Conservation (phyloP, 2,888 invertebrate species). For the Ischnus inquisitorius region DNA sequence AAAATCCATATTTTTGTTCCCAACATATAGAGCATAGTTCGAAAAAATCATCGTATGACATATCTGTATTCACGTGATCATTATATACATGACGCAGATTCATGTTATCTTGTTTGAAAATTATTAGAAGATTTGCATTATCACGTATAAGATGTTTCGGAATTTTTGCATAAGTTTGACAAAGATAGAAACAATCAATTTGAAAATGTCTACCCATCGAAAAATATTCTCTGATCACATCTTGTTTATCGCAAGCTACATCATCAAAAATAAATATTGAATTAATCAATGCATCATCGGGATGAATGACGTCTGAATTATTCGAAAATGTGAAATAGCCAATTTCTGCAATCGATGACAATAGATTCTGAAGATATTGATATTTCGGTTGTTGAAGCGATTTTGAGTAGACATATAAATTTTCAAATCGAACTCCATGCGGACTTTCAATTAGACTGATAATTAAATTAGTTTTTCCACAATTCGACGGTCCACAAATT, state of each 20-base stretch:
- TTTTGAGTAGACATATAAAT: conserved; percentile 68
- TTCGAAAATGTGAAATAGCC: conserved; percentile 43
- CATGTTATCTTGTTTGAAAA: conserved; percentile 81
- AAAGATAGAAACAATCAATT: too few species aligned
- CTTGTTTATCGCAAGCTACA: conserved; percentile 68
- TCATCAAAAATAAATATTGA: conserved; percentile 81
- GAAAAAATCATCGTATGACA: conserved; percentile 73
- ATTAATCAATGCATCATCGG: conserved; percentile 73
- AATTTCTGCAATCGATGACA: conserved; percentile 34
- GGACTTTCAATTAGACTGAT: conserved; percentile 62
- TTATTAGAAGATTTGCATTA: conserved; percentile 75
- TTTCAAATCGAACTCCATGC: conserved; percentile 66
- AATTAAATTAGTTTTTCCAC: conserved; percentile 73
- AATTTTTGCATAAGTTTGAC: conserved; percentile 21
- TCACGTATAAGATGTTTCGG: conserved; percentile 41
- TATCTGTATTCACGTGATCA: conserved; percentile 70
- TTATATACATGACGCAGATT: conserved; percentile 79
- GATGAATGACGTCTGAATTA: conserved; percentile 68
- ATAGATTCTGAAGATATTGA: conserved; percentile 51
- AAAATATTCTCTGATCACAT: conserved; percentile 32
- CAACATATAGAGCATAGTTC: conserved; percentile 78
- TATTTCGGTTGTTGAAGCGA: conserved; percentile 68
- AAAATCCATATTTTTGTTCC: conserved; percentile 75
- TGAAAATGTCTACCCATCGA: too few species aligned
- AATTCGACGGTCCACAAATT: conserved; percentile 68